Conservation (phyloP, 2,888 invertebrate species). For the Drosophila greeni region DNA sequence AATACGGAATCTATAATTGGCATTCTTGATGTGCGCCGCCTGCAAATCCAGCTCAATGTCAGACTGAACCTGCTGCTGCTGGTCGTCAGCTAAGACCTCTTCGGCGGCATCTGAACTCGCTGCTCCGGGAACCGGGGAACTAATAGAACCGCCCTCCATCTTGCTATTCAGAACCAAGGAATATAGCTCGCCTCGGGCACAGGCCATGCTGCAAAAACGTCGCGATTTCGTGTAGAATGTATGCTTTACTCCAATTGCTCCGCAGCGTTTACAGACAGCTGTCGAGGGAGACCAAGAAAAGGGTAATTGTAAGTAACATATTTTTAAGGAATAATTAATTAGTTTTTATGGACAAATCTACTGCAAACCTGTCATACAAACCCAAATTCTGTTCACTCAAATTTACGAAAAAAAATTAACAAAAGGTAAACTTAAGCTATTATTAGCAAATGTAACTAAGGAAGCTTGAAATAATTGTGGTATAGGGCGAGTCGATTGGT, state of each 20-base stretch:
- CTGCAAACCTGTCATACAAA: slow-evolving; percentile 29
- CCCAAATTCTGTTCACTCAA: slow-evolving; percentile 41
- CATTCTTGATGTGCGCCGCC: slow-evolving; percentile 77
- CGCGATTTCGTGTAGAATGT: slow-evolving; percentile 91
- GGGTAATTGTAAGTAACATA: background rate
- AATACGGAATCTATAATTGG: slow-evolving; percentile 78
- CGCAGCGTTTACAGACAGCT: slow-evolving; percentile 92
- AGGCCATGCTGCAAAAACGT: slow-evolving; percentile 89
- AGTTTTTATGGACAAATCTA: background rate
- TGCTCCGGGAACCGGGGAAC: slow-evolving; percentile 43
- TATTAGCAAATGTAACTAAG: background rate
- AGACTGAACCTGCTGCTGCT: slow-evolving; percentile 63
- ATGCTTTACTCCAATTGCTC: slow-evolving; percentile 90
- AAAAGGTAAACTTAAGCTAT: background rate
- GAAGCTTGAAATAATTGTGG: background rate
- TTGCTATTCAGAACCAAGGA: slow-evolving; percentile 77
- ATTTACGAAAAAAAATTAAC: background rate
- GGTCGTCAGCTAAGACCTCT: slow-evolving; percentile 15
- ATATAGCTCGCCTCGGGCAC: slow-evolving; percentile 82
- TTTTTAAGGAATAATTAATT: too few relatives aligned
- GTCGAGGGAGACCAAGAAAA: slow-evolving; percentile 56
- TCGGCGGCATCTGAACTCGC: slow-evolving; percentile 45
- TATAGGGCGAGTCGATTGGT: slow-evolving; percentile 22
- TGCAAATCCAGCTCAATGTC: slow-evolving; percentile 77
- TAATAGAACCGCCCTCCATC: slow-evolving; percentile 57